Percentiles rank a stretch among this genome's conserved stretches.
Evolutionary conservation across 2,113 vertebrate species (phyloP).

Genomic region (Rutilus rutilus): DNA sequence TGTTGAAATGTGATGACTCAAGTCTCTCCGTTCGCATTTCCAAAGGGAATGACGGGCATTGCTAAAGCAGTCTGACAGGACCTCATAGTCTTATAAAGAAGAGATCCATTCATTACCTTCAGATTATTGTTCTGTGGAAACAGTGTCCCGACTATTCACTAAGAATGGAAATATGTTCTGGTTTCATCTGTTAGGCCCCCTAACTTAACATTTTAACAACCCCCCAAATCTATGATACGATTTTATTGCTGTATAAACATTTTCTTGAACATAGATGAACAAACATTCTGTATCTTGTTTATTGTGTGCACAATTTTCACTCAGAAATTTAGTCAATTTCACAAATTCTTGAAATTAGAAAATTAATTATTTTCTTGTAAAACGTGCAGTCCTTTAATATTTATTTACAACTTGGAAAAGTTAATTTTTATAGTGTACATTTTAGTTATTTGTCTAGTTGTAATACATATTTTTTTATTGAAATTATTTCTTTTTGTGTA

Average conservation of each 20-base stretch:
- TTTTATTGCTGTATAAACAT: background rate
- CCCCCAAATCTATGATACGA: background rate
- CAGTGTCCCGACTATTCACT: background rate
- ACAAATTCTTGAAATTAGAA: no score
- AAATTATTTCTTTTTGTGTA: no score
- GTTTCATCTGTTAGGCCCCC: background rate
- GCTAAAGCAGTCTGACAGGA: constrained; percentile 33
- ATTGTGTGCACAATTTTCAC: background rate
- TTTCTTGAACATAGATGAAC: background rate
- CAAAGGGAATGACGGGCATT: constrained; percentile 47
- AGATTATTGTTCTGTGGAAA: background rate
- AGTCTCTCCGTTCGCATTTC: constrained; percentile 6
- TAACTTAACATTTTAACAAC: background rate
- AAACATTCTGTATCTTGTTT: no score
- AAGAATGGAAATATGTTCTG: background rate
- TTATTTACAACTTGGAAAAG: background rate
- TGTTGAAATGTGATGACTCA: constrained; percentile 42
- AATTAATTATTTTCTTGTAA: no score
- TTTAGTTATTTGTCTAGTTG: background rate
- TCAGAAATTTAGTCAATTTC: background rate
- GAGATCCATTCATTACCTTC: constrained; percentile 5
- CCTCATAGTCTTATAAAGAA: constrained; percentile 22
- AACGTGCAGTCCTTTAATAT: background rate
- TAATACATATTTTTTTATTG: no score
- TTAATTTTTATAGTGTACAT: background rate